Base-by-base conservation (phyloP, 2,888 invertebrate genomes). In the Cantharis flavilabris region DNA sequence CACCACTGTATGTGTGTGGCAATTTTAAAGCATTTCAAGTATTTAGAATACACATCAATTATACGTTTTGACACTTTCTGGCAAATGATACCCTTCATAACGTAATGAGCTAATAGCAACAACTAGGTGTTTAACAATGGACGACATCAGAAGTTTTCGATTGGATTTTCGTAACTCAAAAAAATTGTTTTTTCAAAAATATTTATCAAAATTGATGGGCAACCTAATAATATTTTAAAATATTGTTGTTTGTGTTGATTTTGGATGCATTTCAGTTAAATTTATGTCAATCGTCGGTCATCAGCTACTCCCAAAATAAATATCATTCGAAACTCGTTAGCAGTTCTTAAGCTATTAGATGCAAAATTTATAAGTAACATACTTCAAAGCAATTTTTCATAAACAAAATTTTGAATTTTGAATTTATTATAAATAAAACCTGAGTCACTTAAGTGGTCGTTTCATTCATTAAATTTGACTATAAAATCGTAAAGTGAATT, bases 241-340 rank as follows among this genome's bases (percentile, higher is more conserved):
- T n/a, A 67, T 67, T 23, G 23, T 18, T 67, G 65, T 23, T 67
- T 67, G 23, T 77, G 77, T 77, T 77, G 75, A 72, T 70, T 75
- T 77, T 77, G 75, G 77, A 75, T 71, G 14, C 72, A 64, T 72
- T 69, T 71, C 62, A 69, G 76, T 70, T 69, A 75, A 77, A 72
- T 72, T 72, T 77, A 72, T 73, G 70, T 77, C 77, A 75, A 72
- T 77, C 77, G 72, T 16, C 75, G 16, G 11, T 10, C 30, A 10
- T 49, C 49, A 70, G 69, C 20, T 28, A 69, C 30, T 77, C 77
- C 70, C 64, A 75, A 77, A 77, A 77, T 77, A 77, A 77, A 77
- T 75, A 77, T 77, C 77, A 72, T 77, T 75, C 72, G 65, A 77
- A 77, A 77, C 77, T 77, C 77, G 72, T 77, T 77, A 77, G 62